Evolutionary conservation across 2,888 invertebrate species (phyloP), one percentile per base, ranked within the genome.

Genomic region (Bombyx huttoni): DNA sequence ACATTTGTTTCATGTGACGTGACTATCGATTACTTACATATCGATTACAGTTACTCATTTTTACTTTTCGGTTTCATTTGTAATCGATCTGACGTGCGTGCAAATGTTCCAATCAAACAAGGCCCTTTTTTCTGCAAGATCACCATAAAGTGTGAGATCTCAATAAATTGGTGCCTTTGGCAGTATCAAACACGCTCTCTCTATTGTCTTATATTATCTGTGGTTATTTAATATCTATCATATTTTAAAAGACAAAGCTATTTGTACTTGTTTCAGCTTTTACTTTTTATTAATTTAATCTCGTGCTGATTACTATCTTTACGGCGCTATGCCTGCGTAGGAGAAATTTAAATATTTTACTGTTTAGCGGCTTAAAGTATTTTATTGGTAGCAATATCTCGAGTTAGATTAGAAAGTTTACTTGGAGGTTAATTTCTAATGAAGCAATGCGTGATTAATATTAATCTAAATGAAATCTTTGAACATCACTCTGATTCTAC

Each of bases 191-290:
- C 40, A 40, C 40, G 40, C 48, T 52, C 50, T 52, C 50, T 47
- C 52, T 52, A 46, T 52, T 52, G 52, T 52, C 49, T 45, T 49
- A 35, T 50, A 40, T 50, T 49, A 52, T 52, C 49, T 50, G 7
- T 48, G 49, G 49, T 48, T 34, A 48, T 47, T 50, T 50, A 52
- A 52, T 45, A 33, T 50, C 47, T 52, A 50, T 50, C 49, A 40
- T 40, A 40, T 40, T 40, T 40, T 40, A 40, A 40, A n/a, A 40
- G 40, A 40, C 40, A 40, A 40, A 8, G 40, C 40, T 40, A 40
- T 40, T 40, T 40, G 40, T 40, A 40, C 40, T 40, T 40, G 40
- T 40, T 40, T 40, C 40, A 40, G 40, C 40, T 40, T 40, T 40
- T 40, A 40, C 40, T 40, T 40, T 24, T 40, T 40, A 40, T 40